A percentile compares a stretch with the other conserved stretches of the same genome.
Evolutionary conservation across 1,140 invertebrate species (phyloP).

Genomic region (Maniola jurtina): DNA sequence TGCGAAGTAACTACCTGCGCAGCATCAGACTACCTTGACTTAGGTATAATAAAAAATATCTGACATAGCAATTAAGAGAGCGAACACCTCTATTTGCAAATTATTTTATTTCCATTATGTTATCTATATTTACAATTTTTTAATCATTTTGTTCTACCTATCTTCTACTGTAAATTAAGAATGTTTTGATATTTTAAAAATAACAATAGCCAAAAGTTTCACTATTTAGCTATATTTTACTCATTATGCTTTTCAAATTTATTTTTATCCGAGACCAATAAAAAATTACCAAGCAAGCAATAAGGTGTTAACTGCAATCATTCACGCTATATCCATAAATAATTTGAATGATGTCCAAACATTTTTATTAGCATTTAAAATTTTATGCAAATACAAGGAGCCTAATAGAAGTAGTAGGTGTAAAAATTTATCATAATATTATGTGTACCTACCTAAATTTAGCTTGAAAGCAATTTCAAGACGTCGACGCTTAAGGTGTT

Average conservation of each 20-base stretch:
- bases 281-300: constrained; percentile 20
- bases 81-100: constrained; percentile 33
- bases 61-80: constrained; percentile 46
- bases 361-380: constrained; percentile 34
- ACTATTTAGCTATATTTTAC: no score
- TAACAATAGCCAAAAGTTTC: no score
- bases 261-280: constrained; percentile 12
- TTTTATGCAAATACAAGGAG: constrained; percentile 35
- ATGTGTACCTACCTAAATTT: constrained; percentile 10
- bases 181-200: no score
- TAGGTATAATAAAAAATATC: constrained; percentile 12
- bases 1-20: constrained; percentile 20
- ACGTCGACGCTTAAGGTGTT: constrained; percentile 6
- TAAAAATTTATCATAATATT: constrained; percentile 25
- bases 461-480: constrained; percentile 8
- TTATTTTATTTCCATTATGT: constrained; percentile 10
- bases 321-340: constrained; percentile 7
- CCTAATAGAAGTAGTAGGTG: constrained; percentile 29
- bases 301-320: constrained; percentile 27
- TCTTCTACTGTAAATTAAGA: not conserved
- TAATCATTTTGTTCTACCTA: constrained; percentile 2
- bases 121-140: constrained; percentile 1
- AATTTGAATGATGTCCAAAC: constrained; percentile 18
- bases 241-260: not conserved
- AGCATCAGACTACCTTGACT: not conserved